phyloP scores from a whole-genome alignment of 1,140 invertebrate species.

The Subanguina moxae region DNA sequence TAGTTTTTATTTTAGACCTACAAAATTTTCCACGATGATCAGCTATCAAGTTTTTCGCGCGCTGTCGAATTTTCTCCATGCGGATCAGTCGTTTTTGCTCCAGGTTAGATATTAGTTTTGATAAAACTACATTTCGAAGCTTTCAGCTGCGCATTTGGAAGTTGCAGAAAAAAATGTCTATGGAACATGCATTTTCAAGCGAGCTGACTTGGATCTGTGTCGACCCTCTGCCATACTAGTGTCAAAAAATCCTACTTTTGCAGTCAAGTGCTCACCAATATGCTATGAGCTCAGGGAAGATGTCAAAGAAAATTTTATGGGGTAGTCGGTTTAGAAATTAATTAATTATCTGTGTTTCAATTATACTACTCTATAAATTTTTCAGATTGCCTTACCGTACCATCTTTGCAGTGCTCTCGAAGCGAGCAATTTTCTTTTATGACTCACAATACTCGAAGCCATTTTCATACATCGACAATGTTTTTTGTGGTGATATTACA shows the following conservation, averaged over 20 bases:
- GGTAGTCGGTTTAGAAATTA: slow-evolving; percentile 17
- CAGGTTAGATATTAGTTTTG: slow-evolving; percentile 24
- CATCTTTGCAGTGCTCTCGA: slow-evolving; percentile 42
- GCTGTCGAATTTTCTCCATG: slow-evolving; percentile 45
- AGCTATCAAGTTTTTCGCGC: slow-evolving; percentile 35
- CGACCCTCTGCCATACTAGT: slow-evolving; percentile 34
- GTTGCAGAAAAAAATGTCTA: slow-evolving; percentile 36
- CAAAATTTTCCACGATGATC: slow-evolving; percentile 47
- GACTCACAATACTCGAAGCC: slow-evolving; percentile 38
- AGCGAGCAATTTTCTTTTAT: slow-evolving; percentile 44
- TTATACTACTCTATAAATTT: background rate
- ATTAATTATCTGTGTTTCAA: background rate
- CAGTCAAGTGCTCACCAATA: slow-evolving; percentile 37
- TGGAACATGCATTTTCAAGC: slow-evolving; percentile 42
- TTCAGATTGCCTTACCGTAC: slow-evolving; percentile 42
- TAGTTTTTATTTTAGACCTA: slow-evolving; percentile 32
- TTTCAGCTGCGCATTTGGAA: slow-evolving; percentile 45
- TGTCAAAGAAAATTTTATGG: slow-evolving; percentile 29
- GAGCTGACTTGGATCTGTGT: slow-evolving; percentile 38
- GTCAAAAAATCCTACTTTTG: slow-evolving; percentile 34
- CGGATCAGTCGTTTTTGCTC: slow-evolving; percentile 40
- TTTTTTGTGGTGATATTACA: slow-evolving; percentile 44
- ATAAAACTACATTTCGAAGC: background rate
- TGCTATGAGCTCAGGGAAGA: slow-evolving; percentile 30
- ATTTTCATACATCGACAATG: slow-evolving; percentile 39